phyloP scores from a whole-genome alignment of 2,797 vertebrate genomes.

The Tadarida brasiliensis region DNA sequence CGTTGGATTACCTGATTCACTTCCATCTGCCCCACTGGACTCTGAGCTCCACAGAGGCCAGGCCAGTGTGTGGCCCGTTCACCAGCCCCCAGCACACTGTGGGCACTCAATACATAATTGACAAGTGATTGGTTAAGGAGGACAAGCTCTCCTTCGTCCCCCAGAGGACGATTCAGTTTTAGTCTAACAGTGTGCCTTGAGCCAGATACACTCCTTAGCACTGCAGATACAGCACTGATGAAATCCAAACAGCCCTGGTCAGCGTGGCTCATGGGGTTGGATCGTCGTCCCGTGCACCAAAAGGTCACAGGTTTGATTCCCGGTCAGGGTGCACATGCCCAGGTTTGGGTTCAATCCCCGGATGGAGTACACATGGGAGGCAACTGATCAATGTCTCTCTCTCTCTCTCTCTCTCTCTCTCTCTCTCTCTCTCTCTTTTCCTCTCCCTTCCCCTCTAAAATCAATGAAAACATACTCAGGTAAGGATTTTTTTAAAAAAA shows the following conservation, averaged over 20 bases:
- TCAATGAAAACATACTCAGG: no score
- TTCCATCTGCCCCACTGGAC: background rate
- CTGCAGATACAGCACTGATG: background rate
- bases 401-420: no score
- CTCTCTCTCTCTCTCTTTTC: no score
- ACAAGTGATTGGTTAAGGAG: background rate
- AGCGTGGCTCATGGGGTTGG: no score
- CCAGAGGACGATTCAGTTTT: background rate
- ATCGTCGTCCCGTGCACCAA: no score
- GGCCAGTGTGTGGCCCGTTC: background rate
- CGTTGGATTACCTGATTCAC: background rate
- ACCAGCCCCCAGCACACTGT: background rate
- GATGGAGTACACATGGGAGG: no score
- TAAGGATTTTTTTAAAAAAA: background rate
- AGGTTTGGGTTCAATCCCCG: no score
- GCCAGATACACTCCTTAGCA: background rate
- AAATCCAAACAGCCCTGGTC: background rate
- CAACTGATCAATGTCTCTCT: no score
- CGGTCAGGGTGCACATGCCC: no score
- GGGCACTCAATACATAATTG: no score
- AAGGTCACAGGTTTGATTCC: no score
- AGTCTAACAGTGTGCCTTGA: background rate
- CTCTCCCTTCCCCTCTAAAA: no score
- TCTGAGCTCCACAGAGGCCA: background rate
- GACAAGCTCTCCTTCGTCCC: background rate